Evolutionary conservation across 2,113 vertebrate genomes (phyloP), one percentile per base, ranked within the genome.

Genomic region (Zosterops pallidus): DNA sequence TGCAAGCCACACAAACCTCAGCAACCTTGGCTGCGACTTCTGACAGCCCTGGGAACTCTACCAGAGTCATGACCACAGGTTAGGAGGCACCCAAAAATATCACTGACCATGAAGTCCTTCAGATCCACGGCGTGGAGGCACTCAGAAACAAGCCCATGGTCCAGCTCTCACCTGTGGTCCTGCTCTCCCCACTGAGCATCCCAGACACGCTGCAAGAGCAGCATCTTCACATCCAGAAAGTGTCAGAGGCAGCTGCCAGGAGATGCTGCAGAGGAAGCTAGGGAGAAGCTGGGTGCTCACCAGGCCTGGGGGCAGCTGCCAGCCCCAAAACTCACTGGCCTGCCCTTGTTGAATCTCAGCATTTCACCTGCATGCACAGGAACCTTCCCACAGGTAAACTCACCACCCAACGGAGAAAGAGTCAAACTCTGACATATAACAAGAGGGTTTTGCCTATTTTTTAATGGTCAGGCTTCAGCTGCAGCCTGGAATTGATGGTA

Each of bases 1-100:
- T 88, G 95, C 96, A 86, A 93, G 92, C 94, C 92, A 94, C 96
- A 86, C 80, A 47, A 89, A 89, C 89, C 80, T 83, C 88, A 71
- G 35, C 77, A 70, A 56, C 79, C 90, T 82, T 5, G 24, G 65
- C 90, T 3, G 5, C 14, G 15, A 60, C 74, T 50, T 52, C 69
- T 21, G 14, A 59, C 4, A 4, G 78, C 70, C 62, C 70, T 16
- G 50, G 78, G 37, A 79, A 42, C 42, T 60, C 60, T 37, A 44
- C 44, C 0, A 0, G 72, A 74, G 83, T 35, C 83, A 37, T 1
- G 5, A 41, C 37, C 12, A 15, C 33, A 52, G 70, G 67, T 11
- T 42, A n/a, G 35, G 41, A 82, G 49, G 49, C n/a, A 25, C 57
- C 49, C 2, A 0, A 56, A 76, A 72, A 72, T 77, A 63, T 35